These are phyloP conservation scores for Stigmatopora argus DNA, from an alignment of 2,113 vertebrate species.

Conservation along the genomic window DNA sequence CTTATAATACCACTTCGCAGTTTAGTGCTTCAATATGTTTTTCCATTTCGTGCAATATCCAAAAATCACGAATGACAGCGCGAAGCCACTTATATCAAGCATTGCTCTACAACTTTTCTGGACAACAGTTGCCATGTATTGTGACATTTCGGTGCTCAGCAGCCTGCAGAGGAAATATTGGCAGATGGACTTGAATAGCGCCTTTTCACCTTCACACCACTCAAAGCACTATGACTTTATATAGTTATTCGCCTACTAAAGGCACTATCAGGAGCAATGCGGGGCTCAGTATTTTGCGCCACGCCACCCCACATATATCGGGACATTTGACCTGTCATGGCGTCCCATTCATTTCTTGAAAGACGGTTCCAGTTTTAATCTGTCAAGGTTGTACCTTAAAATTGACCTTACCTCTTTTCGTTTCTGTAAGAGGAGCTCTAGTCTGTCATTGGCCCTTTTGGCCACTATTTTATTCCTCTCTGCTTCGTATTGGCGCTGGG, in stretches of 20 bases:
- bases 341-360: not conserved
- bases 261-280: no score
- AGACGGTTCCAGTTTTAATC: not conserved
- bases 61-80: no score
- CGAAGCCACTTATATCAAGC: no score
- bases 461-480: constrained; percentile 97
- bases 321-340: not conserved
- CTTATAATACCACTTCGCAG: no score
- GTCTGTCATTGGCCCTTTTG: constrained; percentile 91
- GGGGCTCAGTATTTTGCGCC: no score
- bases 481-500: constrained; percentile 93
- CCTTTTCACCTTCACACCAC: no score
- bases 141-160: not conserved
- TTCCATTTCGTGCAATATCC: no score
- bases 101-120: not conserved
- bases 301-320: no score
- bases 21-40: no score
- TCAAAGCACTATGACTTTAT: no score
- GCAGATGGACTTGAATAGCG: no score
- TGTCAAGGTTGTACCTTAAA: not conserved
- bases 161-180: not conserved
- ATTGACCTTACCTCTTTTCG: constrained; percentile 86
- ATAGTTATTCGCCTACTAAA: no score
- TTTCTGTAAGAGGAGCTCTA: constrained; percentile 94
- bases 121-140: not conserved